phyloP scores from a whole-genome alignment of 2,113 vertebrate species.

The Apus apus region DNA sequence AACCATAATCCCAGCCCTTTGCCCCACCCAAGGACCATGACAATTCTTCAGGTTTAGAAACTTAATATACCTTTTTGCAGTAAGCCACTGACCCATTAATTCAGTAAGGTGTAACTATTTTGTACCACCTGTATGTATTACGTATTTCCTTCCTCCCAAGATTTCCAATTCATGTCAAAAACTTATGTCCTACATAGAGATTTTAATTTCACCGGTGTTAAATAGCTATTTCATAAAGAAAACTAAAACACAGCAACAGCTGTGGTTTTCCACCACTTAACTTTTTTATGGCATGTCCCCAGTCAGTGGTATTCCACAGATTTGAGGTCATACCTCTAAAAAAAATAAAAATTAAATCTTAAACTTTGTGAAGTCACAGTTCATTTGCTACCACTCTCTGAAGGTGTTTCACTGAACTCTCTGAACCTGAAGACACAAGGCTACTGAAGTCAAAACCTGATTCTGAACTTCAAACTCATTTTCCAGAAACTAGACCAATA shows the following conservation, averaged over 20 bases:
- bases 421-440: background rate
- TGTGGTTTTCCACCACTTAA: background rate
- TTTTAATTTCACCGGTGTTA: background rate
- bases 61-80: background rate
- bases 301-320: background rate
- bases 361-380: background rate
- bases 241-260: background rate
- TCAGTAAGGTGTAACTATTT: background rate
- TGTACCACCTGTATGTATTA: background rate
- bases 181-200: background rate
- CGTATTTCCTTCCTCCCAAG: fast-evolving
- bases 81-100: background rate
- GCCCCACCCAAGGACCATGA: background rate
- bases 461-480: background rate
- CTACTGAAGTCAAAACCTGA: background rate
- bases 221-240: background rate
- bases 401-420: background rate
- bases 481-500: background rate
- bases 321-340: background rate
- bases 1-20: too few relatives aligned
- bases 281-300: fast-evolving
- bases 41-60: background rate
- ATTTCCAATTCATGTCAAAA: background rate
- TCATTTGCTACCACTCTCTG: background rate
- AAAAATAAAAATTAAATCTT: background rate